These are phyloP conservation scores for Melanophora roralis DNA, from an alignment of 2,888 invertebrate genomes.

Conservation along the genomic window DNA sequence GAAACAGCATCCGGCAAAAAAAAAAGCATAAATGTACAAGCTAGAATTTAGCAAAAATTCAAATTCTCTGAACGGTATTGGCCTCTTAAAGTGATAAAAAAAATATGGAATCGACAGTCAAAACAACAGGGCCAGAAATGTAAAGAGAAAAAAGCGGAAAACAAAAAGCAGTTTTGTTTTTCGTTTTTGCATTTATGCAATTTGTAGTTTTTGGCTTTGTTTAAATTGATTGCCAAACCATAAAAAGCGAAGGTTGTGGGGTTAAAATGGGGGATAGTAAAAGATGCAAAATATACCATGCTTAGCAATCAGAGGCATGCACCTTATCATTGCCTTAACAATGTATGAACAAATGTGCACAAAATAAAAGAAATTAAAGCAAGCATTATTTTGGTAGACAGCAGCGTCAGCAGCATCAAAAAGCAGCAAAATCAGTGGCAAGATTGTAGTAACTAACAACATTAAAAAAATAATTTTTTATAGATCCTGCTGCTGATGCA, in stretches of 20 bases:
- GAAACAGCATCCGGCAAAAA: conserved; percentile 24
- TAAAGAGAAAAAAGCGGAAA: conserved; percentile 5
- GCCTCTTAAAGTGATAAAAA: not conserved
- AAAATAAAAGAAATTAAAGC: conserved; percentile 26
- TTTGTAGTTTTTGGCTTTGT: conserved; percentile 43
- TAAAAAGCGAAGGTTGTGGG: not conserved
- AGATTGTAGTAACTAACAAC: not conserved
- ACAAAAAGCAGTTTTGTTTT: conserved; percentile 26
- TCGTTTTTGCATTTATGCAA: not conserved
- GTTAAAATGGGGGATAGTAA: no score
- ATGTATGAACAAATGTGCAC: conserved; percentile 31
- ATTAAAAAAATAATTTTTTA: not conserved
- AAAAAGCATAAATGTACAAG: conserved; percentile 19
- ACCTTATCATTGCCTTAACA: conserved; percentile 30
- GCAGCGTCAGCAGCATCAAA: not conserved
- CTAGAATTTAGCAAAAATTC: conserved; percentile 8
- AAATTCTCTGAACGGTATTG: not conserved
- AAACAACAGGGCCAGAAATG: not conserved
- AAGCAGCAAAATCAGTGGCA: not conserved
- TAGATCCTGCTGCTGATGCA: not conserved
- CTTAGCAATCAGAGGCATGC: conserved; percentile 36
- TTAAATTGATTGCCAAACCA: conserved; percentile 51
- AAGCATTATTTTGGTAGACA: conserved; percentile 8
- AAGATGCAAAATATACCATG: not conserved
- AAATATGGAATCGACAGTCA: not conserved